These are phyloP conservation scores for Sylvilagus floridanus DNA, from an alignment of 2,797 vertebrate species.

Conservation along the genomic window DNA sequence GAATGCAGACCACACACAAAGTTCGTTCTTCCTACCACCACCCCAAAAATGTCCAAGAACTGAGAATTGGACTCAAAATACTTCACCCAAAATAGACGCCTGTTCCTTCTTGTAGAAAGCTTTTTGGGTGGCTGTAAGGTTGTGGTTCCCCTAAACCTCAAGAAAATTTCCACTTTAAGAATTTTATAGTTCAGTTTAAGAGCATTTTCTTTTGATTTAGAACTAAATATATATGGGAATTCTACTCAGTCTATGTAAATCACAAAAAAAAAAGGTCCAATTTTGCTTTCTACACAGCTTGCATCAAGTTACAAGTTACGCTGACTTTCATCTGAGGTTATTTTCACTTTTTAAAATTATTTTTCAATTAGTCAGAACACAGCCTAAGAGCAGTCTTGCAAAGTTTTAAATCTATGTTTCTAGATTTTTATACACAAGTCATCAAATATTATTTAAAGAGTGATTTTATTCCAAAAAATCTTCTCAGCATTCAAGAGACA, in stretches of 20 bases:
- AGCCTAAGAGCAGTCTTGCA: slow-evolving; percentile 29
- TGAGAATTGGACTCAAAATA: slow-evolving; percentile 63
- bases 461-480: slow-evolving; percentile 26
- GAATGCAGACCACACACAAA: slow-evolving; percentile 69
- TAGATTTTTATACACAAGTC: background rate
- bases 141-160: slow-evolving; percentile 78
- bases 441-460: slow-evolving; percentile 53
- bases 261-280: slow-evolving; percentile 2
- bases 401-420: slow-evolving; percentile 54
- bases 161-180: slow-evolving; percentile 73
- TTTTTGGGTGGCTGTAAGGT: slow-evolving; percentile 72
- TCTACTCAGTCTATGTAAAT: background rate
- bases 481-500: slow-evolving; percentile 20
- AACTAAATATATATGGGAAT: slow-evolving; percentile 47
- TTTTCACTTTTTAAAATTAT: slow-evolving; percentile 47
- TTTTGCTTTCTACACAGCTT: slow-evolving; percentile 21
- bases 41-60: slow-evolving; percentile 41
- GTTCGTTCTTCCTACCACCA: background rate
- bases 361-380: slow-evolving; percentile 48
- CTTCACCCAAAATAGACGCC: slow-evolving; percentile 69
- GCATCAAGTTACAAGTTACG: slow-evolving; percentile 26
- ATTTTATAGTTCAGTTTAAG: slow-evolving; percentile 56
- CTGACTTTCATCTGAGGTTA: slow-evolving; percentile 43
- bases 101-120: slow-evolving; percentile 58
- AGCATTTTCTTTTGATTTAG: slow-evolving; percentile 69